Evolutionary conservation across 2,113 vertebrate species (phyloP).

Genomic region (Bubo bubo): DNA sequence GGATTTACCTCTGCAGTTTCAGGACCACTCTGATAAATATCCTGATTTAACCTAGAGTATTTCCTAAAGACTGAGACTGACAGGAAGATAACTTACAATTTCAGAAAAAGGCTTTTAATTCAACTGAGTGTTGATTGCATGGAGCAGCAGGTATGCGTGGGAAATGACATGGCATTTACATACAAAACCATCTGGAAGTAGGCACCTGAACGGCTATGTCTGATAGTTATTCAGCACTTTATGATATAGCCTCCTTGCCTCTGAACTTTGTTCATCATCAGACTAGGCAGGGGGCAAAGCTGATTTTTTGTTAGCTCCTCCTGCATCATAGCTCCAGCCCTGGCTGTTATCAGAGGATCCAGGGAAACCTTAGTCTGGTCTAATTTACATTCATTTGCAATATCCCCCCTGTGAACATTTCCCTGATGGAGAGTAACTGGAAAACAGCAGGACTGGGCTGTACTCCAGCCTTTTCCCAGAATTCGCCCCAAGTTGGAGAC

Average conservation of each 20-base stretch:
- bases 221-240: background rate
- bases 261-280: background rate
- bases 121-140: background rate
- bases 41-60: background rate
- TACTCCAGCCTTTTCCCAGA: background rate
- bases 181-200: accelerated
- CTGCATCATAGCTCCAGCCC: background rate
- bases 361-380: background rate
- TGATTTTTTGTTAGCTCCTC: background rate
- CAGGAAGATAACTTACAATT: background rate
- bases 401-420: background rate
- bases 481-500: background rate
- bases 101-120: background rate
- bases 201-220: background rate
- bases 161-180: background rate
- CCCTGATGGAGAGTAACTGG: background rate
- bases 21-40: background rate
- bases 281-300: background rate
- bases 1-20: background rate
- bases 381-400: background rate
- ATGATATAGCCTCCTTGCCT: background rate
- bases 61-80: background rate
- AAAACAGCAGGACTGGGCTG: background rate
- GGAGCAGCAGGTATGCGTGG: background rate
- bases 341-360: background rate